These are phyloP conservation scores for Drosophila lini DNA, from an alignment of 1,140 invertebrate genomes.

Conservation along the genomic window DNA sequence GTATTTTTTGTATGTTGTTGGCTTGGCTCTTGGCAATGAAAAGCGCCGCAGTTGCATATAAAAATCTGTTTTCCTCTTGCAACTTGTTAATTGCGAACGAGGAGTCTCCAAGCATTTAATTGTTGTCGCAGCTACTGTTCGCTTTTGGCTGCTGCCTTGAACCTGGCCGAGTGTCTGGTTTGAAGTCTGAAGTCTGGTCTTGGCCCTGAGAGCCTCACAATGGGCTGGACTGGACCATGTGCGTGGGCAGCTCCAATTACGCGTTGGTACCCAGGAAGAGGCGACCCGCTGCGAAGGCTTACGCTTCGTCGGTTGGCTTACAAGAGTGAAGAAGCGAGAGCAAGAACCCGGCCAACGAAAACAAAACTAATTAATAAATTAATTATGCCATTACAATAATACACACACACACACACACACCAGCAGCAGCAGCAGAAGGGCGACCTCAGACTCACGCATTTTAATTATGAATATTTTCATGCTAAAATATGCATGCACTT, in stretches of 20 bases:
- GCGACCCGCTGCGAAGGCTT: slow-evolving; percentile 45
- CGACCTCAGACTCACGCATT: slow-evolving; percentile 63
- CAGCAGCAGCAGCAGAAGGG: slow-evolving; percentile 11
- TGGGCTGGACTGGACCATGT: slow-evolving; percentile 16
- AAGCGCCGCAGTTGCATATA: slow-evolving; percentile 79
- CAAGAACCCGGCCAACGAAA: slow-evolving; percentile 25
- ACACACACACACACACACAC: slow-evolving; percentile 35
- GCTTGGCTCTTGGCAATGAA: slow-evolving; percentile 76
- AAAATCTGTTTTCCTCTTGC: slow-evolving; percentile 75
- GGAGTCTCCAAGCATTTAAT: slow-evolving; percentile 55
- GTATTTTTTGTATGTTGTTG: slow-evolving; percentile 15
- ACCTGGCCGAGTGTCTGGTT: slow-evolving; percentile 25
- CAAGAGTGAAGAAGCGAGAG: slow-evolving; percentile 40
- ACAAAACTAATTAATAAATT: slow-evolving; percentile 81
- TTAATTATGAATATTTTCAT: slow-evolving; percentile 83
- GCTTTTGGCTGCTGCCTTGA: slow-evolving; percentile 16
- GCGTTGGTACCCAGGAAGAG: slow-evolving; percentile 26
- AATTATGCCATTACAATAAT: slow-evolving; percentile 82
- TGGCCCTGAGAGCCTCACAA: slow-evolving; percentile 11
- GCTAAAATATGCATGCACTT: slow-evolving; percentile 78
- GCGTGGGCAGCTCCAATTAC: slow-evolving; percentile 79
- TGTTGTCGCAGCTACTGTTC: slow-evolving; percentile 68
- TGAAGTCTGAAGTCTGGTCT: not conserved
- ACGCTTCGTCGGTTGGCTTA: slow-evolving; percentile 60
- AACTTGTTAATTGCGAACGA: slow-evolving; percentile 69